Percentiles rank a stretch among this genome's conserved stretches.
Evolutionary conservation across 2,888 invertebrate genomes (phyloP).

Genomic region (Lasioglossum zephyrum): DNA sequence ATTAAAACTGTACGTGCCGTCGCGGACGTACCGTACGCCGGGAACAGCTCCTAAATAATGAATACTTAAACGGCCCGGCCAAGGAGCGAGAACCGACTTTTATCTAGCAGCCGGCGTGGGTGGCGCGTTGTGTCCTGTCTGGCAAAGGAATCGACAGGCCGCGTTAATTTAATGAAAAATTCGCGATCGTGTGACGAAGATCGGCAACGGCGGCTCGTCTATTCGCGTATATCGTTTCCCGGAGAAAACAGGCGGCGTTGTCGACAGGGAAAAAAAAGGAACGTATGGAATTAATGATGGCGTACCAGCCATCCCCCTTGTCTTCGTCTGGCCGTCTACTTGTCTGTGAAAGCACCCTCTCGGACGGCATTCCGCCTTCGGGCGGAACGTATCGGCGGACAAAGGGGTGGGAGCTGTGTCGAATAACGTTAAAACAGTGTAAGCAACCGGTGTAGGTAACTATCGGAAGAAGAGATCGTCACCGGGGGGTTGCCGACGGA

Average conservation of each 20-base stretch:
- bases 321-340: constrained; percentile 42
- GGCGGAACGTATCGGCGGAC: constrained; percentile 60
- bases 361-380: constrained; percentile 53
- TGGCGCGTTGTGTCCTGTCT: background rate
- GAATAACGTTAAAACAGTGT: constrained; percentile 62
- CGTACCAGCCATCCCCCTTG: constrained; percentile 30
- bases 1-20: constrained; percentile 52
- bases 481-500: constrained; percentile 29
- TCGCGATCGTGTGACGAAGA: constrained; percentile 41
- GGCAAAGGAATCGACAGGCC: constrained; percentile 68
- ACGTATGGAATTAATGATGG: constrained; percentile 63
- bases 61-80: constrained; percentile 42
- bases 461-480: constrained; percentile 55
- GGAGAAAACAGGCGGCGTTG: constrained; percentile 19
- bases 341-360: constrained; percentile 22
- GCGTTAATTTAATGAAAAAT: constrained; percentile 75
- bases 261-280: constrained; percentile 31
- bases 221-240: background rate
- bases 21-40: constrained; percentile 35
- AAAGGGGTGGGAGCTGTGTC: constrained; percentile 55
- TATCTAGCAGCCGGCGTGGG: constrained; percentile 1
- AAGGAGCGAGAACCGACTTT: constrained; percentile 37
- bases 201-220: background rate
- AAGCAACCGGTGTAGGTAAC: constrained; percentile 58
- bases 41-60: constrained; percentile 40